Base-by-base conservation (phyloP, 2,888 invertebrate species). In the Parnassius smintheus region DNA sequence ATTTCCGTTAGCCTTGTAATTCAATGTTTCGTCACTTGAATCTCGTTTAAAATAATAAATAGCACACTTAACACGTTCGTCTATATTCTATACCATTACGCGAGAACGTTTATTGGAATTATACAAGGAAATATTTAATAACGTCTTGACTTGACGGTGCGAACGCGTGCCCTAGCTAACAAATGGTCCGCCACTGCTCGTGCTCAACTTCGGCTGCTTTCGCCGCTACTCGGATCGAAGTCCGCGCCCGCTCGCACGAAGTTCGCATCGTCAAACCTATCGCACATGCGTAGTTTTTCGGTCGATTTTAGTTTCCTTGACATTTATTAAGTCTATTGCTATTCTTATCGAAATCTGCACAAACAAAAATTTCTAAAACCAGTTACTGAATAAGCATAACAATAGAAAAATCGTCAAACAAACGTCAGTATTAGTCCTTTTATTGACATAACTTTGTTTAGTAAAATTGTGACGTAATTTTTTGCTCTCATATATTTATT, bases 61-160 rank as follows among this genome's bases (percentile, higher is more conserved):
- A 71, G 81, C 81, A 84, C 77, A 76, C 75, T 51, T 22, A 22
- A 18, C 25, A 51, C 18, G 11, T 51, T 10, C n/a, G 10, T 51
- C 9, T 11, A 9, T 25, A 51, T 9, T 51, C 11, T 46, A 11
- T 46, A 11, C 35, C 35, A 35, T n/a, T 71, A 70, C 77, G 76
- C 73, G 73, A 71, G 72, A 73, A 76, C 77, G 79, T 81, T 75
- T 76, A 73, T 68, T 76, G 68, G 71, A 74, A 83, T 82, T 83
- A 79, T 76, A 75, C 75, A 75, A 85, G 82, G 82, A 88, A 86
- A 84, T 86, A 78, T 84, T 88, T 86, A 90, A 89, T 91, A 87
- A 81, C 75, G 77, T 74, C 74, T 74, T 75, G 79, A 79, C 74
- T 74, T 75, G 79, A 79, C 82, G 81, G 78, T 72, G 74, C 82